These are phyloP conservation scores for Meloidogyne chitwoodi DNA, from an alignment of 1,140 invertebrate genomes.

Conservation along the genomic window DNA sequence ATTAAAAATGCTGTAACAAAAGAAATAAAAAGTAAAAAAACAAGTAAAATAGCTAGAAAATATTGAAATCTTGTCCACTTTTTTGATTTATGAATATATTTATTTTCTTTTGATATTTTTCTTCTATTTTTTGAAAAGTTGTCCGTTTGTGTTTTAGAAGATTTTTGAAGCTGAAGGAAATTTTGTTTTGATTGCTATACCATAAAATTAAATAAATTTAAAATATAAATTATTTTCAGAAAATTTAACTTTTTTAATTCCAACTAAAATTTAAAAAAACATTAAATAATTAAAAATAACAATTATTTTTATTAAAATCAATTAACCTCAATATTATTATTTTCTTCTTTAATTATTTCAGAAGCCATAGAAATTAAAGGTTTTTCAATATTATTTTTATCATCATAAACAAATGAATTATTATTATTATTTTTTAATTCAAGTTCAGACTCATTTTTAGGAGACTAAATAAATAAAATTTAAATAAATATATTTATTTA, in stretches of 20 bases:
- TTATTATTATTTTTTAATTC: not conserved
- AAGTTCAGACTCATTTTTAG: not conserved
- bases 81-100: no score
- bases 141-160: not conserved
- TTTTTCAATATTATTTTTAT: not conserved
- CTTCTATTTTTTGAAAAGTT: not conserved
- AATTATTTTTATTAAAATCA: not conserved
- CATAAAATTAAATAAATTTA: not conserved
- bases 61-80: not conserved
- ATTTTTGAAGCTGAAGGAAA: not conserved
- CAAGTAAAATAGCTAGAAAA: not conserved
- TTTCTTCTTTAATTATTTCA: not conserved
- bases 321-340: not conserved
- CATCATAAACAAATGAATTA: not conserved
- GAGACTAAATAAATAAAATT: not conserved
- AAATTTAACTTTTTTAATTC: no score
- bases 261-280: no score
- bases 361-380: not conserved
- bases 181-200: not conserved
- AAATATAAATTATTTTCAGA: no score
- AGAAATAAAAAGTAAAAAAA: not conserved
- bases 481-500: not conserved
- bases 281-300: not conserved
- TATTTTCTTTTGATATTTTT: not conserved
- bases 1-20: not conserved